Evolutionary conservation across 2,797 vertebrate genomes (phyloP).

Genomic region (Phrynocephalus forsythii): DNA sequence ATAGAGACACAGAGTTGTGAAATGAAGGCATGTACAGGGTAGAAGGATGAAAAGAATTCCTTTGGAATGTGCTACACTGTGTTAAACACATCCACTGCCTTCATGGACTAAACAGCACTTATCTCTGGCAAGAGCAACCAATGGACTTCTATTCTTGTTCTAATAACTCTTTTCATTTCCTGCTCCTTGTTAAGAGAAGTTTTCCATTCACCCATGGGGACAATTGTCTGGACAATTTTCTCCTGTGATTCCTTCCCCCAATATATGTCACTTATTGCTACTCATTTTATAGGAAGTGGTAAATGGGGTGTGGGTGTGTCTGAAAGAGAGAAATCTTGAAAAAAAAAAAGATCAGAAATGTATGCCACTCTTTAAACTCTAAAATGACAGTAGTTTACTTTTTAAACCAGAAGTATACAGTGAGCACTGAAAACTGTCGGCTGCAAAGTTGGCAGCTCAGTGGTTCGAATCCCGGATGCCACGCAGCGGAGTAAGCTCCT

Average conservation of each 20-base stretch:
- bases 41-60: background rate
- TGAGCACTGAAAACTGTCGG: too few species aligned
- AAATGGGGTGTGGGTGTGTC: background rate
- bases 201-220: background rate
- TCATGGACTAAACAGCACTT: background rate
- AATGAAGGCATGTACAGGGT: background rate
- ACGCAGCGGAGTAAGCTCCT: too few species aligned
- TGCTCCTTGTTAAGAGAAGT: background rate
- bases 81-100: background rate
- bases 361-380: background rate
- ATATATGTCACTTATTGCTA: too few species aligned
- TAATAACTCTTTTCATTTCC: background rate
- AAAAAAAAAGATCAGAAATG: background rate
- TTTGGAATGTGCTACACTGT: background rate
- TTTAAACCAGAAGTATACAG: too few species aligned
- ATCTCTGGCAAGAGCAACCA: background rate
- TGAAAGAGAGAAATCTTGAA: background rate
- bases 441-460: too few species aligned
- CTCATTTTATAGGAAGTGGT: too few species aligned
- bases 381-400: background rate
- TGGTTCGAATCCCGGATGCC: too few species aligned
- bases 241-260: background rate
- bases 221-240: background rate
- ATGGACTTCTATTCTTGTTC: background rate
- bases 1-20: background rate